phyloP scores from a whole-genome alignment of 2,797 vertebrate genomes.

The Lophotriccus pileatus region DNA sequence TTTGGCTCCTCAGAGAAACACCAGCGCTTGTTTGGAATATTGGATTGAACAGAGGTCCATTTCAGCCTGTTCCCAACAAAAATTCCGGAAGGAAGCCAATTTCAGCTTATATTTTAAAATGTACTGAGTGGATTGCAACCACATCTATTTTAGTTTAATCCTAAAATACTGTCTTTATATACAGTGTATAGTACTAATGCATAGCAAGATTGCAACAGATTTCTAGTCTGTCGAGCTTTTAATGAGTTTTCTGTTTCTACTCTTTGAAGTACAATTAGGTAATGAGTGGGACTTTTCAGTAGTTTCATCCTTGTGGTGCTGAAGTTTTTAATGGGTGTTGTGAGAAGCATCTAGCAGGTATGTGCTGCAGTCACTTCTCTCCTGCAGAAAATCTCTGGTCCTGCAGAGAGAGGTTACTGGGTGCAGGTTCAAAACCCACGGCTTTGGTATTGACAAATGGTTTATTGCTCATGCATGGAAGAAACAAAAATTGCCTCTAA shows the following conservation, averaged over 20 bases:
- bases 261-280: conserved; percentile 17
- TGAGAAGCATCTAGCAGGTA: not conserved
- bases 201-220: conserved; percentile 26
- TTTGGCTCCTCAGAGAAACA: conserved; percentile 47
- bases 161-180: conserved; percentile 31
- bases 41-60: conserved; percentile 45
- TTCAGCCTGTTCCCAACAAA: conserved; percentile 27
- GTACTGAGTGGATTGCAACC: conserved; percentile 1
- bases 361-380: not conserved
- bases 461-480: not conserved
- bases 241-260: conserved; percentile 49
- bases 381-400: not conserved
- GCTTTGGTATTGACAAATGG: not conserved
- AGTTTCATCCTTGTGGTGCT: not conserved
- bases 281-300: conserved; percentile 27
- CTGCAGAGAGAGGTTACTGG: not conserved
- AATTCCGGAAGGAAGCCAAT: conserved; percentile 40
- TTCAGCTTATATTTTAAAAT: conserved; percentile 26
- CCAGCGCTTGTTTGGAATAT: conserved; percentile 30
- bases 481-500: not conserved
- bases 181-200: not conserved
- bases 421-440: not conserved
- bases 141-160: conserved; percentile 39
- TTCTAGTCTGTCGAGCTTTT: conserved; percentile 55
- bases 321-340: not conserved